Evolutionary conservation across 2,888 invertebrate genomes (phyloP), one percentile per base, ranked within the genome.

Genomic region (Catocala fraxini): DNA sequence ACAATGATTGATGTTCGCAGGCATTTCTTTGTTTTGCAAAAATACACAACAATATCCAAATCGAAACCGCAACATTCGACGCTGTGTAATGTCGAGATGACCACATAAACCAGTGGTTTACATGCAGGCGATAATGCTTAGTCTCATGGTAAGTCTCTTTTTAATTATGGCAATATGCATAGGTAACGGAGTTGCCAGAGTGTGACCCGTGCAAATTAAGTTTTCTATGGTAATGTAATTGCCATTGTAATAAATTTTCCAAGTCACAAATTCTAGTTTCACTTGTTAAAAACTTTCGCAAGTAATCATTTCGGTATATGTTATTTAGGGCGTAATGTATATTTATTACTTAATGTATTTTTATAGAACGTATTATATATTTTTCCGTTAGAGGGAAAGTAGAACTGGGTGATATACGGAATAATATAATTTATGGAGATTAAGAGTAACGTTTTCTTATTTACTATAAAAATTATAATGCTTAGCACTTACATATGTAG

Each of bases 181-280:
- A 25, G 25, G 25, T 3, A 25, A 25, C 25, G 25, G 1, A 9
- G 13, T 45, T 45, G 45, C 45, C 45, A 11, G 12, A n/a, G 12
- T 45, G 45, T 45, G 5, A 39, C 6, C 35, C 35, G 9, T 6
- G 35, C 25, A 47, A 15, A 47, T 47, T 25, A 47, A 51, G 41
- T 15, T 45, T 41, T 43, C 35, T 12, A 49, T 25, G 25, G 15
- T 25, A 47, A 43, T n/a, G 34, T 47, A 25, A 39, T 35, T 35
- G 33, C 45, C 25, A 54, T 49, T 58, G n/a, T 15, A 49, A 51
- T 51, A 55, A 53, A 64, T 68, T 65, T 77, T 58, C 62, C 71
- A 66, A 59, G 65, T 62, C 68, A 68, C 77, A 66, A 69, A 68
- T 51, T 67, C 12, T 15, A 58, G 47, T 75, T 77, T 77, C 77